Base-by-base conservation (phyloP, 2,797 vertebrate species). In the Pseudomugil tenellus region DNA sequence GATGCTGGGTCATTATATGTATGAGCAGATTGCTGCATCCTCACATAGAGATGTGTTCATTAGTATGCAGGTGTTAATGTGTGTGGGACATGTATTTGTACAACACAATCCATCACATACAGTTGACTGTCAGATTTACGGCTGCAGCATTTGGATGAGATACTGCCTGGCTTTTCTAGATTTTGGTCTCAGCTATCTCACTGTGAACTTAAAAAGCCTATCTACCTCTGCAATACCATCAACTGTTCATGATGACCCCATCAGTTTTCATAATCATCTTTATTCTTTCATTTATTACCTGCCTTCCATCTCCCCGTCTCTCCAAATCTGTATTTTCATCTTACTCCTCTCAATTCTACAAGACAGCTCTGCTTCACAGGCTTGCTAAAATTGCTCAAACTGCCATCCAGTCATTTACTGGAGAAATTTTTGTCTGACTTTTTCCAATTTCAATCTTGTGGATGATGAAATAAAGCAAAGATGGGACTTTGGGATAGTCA, bases 241-340 rank as follows among this genome's bases (percentile, higher is more conserved):
- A 49, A 21, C 59, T 84, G 80, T 65, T 67, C 58, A 21, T 43
- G 58, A 87, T 76, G 86, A 90, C 79, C 82, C 68, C 74, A 83
- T 87, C 80, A 76, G 48, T 85, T 85, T 84, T 83, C 67, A 80
- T 85, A 81, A 89, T 85, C 70, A 72, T 77, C 61, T 70, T 84
- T 84, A 63, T 63, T 75, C 76, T 80, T 57, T 58, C 57, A 59
- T 83, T 83, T 81, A 80, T 80, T 73, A 79, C 81, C 70, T 12
- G 31, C 56, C 63, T 68, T 76, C 70, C 67, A 76, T 91, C 83
- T 79, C 37, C 46, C 57, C 11, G 12, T 73, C 73, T 74, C 73
- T 70, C 32, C 37, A 55, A 43, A 43, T 29, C 70, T 67, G 52
- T 43, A 58, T 80, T 72, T 70, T 83, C 74, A 80, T 84, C 75